Percentiles rank a stretch among this genome's conserved stretches.
These are phyloP conservation scores for Caenorhabditis afra DNA, from an alignment of 2,888 invertebrate genomes.

Conservation along the genomic window DNA sequence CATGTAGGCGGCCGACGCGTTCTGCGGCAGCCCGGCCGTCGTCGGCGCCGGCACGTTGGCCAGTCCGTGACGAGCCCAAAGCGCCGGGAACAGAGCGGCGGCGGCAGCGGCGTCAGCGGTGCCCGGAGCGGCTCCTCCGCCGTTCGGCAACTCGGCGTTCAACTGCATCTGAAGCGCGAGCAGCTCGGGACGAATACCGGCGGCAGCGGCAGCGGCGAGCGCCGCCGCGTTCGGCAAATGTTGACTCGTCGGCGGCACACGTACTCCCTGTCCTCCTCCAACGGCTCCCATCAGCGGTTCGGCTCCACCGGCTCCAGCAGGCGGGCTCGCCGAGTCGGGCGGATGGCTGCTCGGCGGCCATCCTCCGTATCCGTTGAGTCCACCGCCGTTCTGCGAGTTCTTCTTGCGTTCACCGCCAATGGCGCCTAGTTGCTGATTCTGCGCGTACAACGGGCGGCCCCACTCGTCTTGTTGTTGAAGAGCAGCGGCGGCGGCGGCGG, in stretches of 20 bases:
- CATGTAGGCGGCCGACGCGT: constrained; percentile 36
- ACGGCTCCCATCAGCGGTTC: neutral
- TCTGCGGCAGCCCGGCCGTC: constrained; percentile 34
- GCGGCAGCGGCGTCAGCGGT: constrained; percentile 1
- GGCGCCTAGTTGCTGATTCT: constrained; percentile 55
- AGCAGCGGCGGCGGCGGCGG: too few species aligned
- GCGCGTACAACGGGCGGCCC: constrained; percentile 30
- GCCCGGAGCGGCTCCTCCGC: constrained; percentile 18
- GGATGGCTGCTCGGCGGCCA: constrained; percentile 72
- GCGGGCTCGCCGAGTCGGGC: constrained; percentile 65
- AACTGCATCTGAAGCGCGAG: constrained; percentile 46
- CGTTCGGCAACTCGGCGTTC: constrained; percentile 24
- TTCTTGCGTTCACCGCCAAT: constrained; percentile 71
- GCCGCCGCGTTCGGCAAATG: constrained; percentile 41
- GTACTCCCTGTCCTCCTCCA: too few species aligned
- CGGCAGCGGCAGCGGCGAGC: constrained; percentile 32
- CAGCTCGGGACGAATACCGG: constrained; percentile 45
- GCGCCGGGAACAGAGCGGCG: constrained; percentile 13
- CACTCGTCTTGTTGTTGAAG: constrained; percentile 43
- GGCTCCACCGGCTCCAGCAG: constrained; percentile 21
- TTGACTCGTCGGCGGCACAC: too few species aligned
- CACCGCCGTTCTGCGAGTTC: constrained; percentile 33
- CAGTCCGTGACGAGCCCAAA: constrained; percentile 23
- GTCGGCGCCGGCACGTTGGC: constrained; percentile 20
- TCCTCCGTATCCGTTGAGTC: constrained; percentile 61